Base-by-base conservation (phyloP, 2,888 invertebrate genomes). In the Chrysolina haemoptera region DNA sequence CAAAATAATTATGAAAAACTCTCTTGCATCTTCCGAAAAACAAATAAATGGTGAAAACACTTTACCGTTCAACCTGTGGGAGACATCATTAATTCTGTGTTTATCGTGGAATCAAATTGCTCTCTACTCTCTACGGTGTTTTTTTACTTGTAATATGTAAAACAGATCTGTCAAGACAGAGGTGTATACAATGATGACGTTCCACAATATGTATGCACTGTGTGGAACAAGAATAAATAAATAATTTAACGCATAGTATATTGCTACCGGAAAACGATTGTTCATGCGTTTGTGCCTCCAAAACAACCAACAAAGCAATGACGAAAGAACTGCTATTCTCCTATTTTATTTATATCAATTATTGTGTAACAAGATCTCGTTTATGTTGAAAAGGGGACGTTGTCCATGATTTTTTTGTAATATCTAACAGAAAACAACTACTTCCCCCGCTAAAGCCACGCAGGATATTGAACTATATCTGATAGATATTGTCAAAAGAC, bases 161-260 rank as follows among this genome's bases (percentile, higher is more conserved):
- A 59, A 59, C 59, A 59, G 59, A 59, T 59, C 59, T 59, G 59
- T 35, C 59, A 59, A 22, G 59, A n/a, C 59, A 2, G 9, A 59
- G 59, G 16, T 59, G 59, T 59, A 27, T 59, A 59, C 59, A 59
- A 59, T 59, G 59, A 59, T 59, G 59, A 59, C 35, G 59, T 59
- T 59, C n/a, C 22, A 59, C 35, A 59, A 27, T 59, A 14, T 59
- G 59, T 59, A 59, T 16, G 59, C 59, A 59, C 59, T n/a, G n/a
- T 59, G 59, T 59, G 59, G 59, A 59, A 59, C 59, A 59, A n/a
- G 59, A 59, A 59, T 59, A 59, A 59, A 59, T 59, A 59, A 22
- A 59, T 59, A 59, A 27, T 59, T 27, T 16, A 59, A 59, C 35
- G 59, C 55, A 16, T 22, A 55, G 55, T 55, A 22, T 55, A 55